These are phyloP conservation scores for Plodia interpunctella DNA, from an alignment of 1,140 invertebrate species.

Conservation along the genomic window DNA sequence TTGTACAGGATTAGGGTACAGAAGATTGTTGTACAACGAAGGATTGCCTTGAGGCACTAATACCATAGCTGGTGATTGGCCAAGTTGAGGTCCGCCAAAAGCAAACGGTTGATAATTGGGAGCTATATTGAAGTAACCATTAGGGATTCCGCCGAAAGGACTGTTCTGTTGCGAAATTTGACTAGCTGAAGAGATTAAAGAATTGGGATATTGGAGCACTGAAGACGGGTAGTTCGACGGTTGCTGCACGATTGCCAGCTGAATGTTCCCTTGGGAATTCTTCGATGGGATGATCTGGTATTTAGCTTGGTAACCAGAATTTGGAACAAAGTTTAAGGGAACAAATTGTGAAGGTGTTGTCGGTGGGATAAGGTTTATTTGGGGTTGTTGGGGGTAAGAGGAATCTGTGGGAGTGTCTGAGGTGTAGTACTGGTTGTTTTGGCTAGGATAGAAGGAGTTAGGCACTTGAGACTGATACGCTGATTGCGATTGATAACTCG, in stretches of 20 bases:
- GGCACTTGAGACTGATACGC: constrained; percentile 48
- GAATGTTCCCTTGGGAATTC: constrained; percentile 41
- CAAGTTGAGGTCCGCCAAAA: constrained; percentile 38
- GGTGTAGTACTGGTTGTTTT: constrained; percentile 49
- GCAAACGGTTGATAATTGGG: constrained; percentile 42
- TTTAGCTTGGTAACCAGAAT: constrained; percentile 58
- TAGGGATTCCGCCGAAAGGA: constrained; percentile 23
- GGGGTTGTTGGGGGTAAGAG: constrained; percentile 28
- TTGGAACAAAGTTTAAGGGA: constrained; percentile 60
- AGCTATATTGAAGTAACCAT: constrained; percentile 44
- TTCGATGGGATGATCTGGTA: constrained; percentile 57
- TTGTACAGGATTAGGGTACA: constrained; percentile 51
- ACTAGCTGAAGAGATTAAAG: constrained; percentile 37
- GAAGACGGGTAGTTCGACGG: constrained; percentile 32
- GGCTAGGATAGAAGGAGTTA: constrained; percentile 63
- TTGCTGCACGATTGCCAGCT: constrained; percentile 51
- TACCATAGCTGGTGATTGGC: constrained; percentile 58
- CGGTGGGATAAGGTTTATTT: constrained; percentile 32
- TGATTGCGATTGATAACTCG: constrained; percentile 15
- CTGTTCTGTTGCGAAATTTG: constrained; percentile 32
- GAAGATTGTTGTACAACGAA: constrained; percentile 52
- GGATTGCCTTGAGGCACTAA: constrained; percentile 53
- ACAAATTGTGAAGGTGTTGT: constrained; percentile 50
- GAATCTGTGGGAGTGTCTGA: constrained; percentile 27
- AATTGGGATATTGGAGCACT: constrained; percentile 43